phyloP scores from a whole-genome alignment of 2,797 vertebrate species.

The Characodon lateralis region DNA sequence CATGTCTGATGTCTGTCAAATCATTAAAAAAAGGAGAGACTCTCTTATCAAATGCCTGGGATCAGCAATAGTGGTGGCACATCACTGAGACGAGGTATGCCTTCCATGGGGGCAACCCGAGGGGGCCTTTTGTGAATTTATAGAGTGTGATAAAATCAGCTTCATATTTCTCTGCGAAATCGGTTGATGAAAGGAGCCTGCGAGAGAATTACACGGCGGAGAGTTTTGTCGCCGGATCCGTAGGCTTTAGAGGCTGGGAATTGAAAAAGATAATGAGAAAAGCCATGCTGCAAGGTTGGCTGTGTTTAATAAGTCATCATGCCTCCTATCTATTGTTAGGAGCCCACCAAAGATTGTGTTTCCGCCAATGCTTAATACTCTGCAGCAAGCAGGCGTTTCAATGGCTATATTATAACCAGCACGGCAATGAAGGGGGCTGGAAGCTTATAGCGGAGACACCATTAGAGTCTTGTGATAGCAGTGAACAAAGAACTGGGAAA shows the following conservation, averaged over 20 bases:
- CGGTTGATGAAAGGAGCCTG: constrained; percentile 80
- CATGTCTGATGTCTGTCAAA: constrained; percentile 87
- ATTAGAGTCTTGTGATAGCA: constrained; percentile 77
- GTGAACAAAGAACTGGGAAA: constrained; percentile 75
- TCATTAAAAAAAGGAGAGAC: constrained; percentile 82
- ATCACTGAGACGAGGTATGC: constrained; percentile 78
- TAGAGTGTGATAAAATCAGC: constrained; percentile 84
- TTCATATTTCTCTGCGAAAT: constrained; percentile 84
- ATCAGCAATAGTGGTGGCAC: constrained; percentile 83
- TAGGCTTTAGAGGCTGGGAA: constrained; percentile 73
- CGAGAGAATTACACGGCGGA: constrained; percentile 81
- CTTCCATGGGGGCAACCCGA: constrained; percentile 83
- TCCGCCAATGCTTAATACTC: constrained; percentile 63
- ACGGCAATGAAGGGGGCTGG: constrained; percentile 46
- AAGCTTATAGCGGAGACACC: constrained; percentile 69
- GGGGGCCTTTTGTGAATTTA: constrained; percentile 83
- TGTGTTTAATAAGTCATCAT: constrained; percentile 83
- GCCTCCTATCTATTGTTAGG: constrained; percentile 78
- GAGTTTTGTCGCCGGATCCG: constrained; percentile 80
- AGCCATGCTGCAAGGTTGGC: constrained; percentile 77
- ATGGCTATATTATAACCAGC: constrained; percentile 70
- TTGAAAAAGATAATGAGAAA: constrained; percentile 82
- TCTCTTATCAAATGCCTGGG: constrained; percentile 84
- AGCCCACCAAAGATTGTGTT: constrained; percentile 68
- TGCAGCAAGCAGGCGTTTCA: constrained; percentile 73